phyloP scores from a whole-genome alignment of 2,113 vertebrate genomes.

The Furnarius figulus region DNA sequence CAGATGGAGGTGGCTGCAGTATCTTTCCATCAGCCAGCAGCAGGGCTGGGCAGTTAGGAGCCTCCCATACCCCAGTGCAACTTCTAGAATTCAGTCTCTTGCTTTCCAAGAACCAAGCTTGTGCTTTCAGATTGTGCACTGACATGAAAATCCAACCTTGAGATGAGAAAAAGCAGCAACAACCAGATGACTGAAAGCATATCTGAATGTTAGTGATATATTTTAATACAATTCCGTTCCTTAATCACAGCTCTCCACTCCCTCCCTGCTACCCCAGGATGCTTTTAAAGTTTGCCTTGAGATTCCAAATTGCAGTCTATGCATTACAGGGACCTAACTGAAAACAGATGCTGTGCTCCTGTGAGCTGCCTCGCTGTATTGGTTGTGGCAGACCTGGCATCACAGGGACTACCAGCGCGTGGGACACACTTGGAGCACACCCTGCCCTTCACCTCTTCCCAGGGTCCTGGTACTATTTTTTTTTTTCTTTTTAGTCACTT shows the following conservation, averaged over 20 bases:
- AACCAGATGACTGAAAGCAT: background rate
- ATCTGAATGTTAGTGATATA: background rate
- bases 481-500: background rate
- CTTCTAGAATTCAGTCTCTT: background rate
- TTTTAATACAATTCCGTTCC: background rate
- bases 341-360: background rate
- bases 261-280: background rate
- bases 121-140: background rate
- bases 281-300: background rate
- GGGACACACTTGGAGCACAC: accelerated
- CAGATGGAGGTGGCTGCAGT: background rate
- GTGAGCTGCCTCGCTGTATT: accelerated
- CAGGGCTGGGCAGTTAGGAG: background rate
- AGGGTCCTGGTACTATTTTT: background rate
- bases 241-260: background rate
- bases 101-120: background rate
- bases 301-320: background rate
- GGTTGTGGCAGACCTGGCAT: background rate
- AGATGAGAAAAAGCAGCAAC: background rate
- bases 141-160: background rate
- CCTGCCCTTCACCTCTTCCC: background rate
- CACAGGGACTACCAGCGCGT: accelerated
- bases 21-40: background rate
- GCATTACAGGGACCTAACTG: background rate
- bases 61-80: accelerated